These are phyloP conservation scores for Nycticebus coucang DNA, from an alignment of 2,113 vertebrate species.

Conservation along the genomic window DNA sequence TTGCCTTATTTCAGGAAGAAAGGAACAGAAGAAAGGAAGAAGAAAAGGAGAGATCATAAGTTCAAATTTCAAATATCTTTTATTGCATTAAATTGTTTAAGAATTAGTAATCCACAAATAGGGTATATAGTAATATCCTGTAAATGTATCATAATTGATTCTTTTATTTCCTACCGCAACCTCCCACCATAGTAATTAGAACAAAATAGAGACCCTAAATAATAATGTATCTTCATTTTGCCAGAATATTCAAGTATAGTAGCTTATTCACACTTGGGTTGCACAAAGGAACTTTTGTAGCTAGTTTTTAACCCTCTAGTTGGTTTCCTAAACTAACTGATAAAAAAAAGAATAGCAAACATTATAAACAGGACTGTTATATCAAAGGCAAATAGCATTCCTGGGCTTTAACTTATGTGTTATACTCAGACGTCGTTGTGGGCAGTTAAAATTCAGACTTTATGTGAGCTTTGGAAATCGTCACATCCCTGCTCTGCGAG, in stretches of 20 bases:
- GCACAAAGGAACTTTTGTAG: neutral
- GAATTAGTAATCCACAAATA: neutral
- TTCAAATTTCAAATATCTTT: neutral
- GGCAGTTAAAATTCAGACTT: neutral
- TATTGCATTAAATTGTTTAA: neutral
- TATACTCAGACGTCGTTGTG: accelerated
- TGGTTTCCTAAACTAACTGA: neutral
- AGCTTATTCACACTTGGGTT: too few species aligned
- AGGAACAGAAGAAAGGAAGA: neutral
- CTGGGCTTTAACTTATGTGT: neutral
- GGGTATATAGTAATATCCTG: neutral
- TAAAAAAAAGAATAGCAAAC: too few species aligned
- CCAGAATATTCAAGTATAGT: neutral
- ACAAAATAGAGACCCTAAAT: neutral
- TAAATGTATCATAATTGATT: neutral
- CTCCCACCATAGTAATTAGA: neutral
- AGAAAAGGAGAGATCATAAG: neutral
- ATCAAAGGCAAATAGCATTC: accelerated
- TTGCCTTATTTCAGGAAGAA: neutral
- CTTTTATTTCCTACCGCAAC: neutral
- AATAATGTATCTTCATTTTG: neutral
- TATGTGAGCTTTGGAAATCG: neutral
- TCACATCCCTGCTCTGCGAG: too few species aligned
- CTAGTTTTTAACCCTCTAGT: neutral
- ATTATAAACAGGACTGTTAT: neutral